phyloP scores from a whole-genome alignment of 2,888 invertebrate species.

The Drosophila pseudotalamancana region DNA sequence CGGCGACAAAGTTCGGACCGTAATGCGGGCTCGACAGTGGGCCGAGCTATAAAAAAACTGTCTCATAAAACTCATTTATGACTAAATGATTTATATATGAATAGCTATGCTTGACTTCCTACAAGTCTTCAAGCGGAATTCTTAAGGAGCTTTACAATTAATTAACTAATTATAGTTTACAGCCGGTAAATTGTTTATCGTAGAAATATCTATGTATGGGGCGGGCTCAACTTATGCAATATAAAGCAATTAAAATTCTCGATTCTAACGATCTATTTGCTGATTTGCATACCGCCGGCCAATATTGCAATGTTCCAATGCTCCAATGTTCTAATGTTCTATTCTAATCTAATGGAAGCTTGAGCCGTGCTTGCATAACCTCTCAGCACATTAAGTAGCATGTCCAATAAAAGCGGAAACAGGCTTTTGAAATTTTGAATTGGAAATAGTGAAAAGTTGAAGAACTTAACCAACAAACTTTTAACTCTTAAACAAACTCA shows the following conservation, averaged over 20 bases:
- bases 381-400: conserved; percentile 47
- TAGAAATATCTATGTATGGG: not conserved
- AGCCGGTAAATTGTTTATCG: not conserved
- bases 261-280: conserved; percentile 11
- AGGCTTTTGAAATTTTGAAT: conserved; percentile 16
- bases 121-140: not conserved
- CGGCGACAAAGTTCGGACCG: not conserved
- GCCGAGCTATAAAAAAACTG: not conserved
- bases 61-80: not conserved
- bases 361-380: conserved; percentile 30
- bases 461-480: conserved; percentile 27
- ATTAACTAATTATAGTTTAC: not conserved
- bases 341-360: conserved; percentile 17
- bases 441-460: conserved; percentile 16
- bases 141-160: not conserved
- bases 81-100: not conserved
- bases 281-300: conserved; percentile 24
- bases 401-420: conserved; percentile 60
- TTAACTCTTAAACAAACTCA: conserved; percentile 7
- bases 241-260: conserved; percentile 1
- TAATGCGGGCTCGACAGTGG: not conserved
- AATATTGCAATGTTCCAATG: not conserved
- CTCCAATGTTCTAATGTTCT: not conserved
- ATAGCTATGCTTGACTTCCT: conserved; percentile 1
- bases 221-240: not conserved